Conservation (phyloP, 92 coral and sea anemone species). For the Phenganax subtilis region DNA sequence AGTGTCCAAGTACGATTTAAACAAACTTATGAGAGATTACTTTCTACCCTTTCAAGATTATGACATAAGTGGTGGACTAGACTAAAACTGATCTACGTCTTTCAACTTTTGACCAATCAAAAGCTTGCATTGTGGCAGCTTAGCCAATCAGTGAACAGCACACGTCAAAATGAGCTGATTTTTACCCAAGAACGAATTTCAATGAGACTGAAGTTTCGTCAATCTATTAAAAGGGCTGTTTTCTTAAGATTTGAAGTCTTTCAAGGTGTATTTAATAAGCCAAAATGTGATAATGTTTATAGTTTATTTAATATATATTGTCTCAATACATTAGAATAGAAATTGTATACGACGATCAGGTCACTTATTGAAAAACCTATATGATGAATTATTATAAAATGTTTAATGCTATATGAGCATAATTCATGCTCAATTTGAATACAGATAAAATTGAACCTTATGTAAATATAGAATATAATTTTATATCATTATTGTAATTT, state of each 20-base stretch:
- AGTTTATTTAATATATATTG: neutral
- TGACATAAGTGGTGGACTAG: neutral
- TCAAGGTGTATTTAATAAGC: conserved; percentile 3
- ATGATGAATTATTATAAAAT: too few relatives aligned
- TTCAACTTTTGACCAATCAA: too few relatives aligned
- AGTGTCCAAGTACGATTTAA: neutral
- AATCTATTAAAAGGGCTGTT: neutral
- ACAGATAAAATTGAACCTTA: too few relatives aligned
- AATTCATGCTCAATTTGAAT: too few relatives aligned
- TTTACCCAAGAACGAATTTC: neutral
- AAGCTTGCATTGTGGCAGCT: too few relatives aligned
- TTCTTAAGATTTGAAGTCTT: neutral
- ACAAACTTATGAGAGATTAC: neutral
- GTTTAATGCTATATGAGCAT: too few relatives aligned
- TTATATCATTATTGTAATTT: too few relatives aligned
- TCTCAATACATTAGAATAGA: too few relatives aligned
- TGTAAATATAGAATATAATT: too few relatives aligned
- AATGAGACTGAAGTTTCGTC: neutral
- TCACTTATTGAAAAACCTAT: too few relatives aligned
- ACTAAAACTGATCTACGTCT: neutral
- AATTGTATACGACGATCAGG: too few relatives aligned
- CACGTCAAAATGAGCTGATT: neutral
- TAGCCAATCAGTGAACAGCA: neutral
- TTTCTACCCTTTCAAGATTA: conserved; percentile 1
- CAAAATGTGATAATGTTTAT: neutral